phyloP scores from a whole-genome alignment of 2,113 vertebrate genomes.

The Epinephelus moara region DNA sequence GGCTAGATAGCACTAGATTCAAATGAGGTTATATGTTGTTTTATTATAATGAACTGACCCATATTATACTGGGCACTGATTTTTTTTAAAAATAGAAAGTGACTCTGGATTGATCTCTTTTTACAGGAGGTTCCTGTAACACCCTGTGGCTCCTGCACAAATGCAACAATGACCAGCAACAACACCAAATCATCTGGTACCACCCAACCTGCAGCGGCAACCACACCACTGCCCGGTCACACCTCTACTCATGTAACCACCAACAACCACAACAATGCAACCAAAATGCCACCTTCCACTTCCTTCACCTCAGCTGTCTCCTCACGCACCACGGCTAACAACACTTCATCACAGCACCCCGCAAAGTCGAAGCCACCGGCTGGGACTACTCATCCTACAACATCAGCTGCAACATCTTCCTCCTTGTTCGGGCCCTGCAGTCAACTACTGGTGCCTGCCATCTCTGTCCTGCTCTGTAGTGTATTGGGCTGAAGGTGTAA shows the following conservation, averaged over 20 bases:
- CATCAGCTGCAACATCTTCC: not conserved
- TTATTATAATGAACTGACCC: no score
- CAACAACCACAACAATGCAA: not conserved
- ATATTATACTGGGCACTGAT: no score
- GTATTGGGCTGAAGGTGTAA: not conserved
- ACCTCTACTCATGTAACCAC: not conserved
- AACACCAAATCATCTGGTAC: accelerated
- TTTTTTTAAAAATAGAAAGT: not conserved
- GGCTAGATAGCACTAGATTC: no score
- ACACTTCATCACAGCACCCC: not conserved
- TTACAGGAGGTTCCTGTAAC: not conserved
- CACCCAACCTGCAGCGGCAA: accelerated
- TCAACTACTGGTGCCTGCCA: constrained; percentile 37
- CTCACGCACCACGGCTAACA: no score
- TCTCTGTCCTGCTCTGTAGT: constrained; percentile 35
- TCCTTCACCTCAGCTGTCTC: not conserved
- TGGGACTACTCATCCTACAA: accelerated
- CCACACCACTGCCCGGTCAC: accelerated
- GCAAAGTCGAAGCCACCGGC: accelerated
- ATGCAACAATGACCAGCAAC: accelerated
- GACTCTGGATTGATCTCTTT: constrained; percentile 5
- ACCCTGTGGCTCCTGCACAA: not conserved
- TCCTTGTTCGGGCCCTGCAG: constrained; percentile 16
- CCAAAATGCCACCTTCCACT: not conserved
- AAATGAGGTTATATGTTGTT: no score